A percentile compares a stretch with the other conserved stretches of the same genome.
Evolutionary conservation across 2,797 vertebrate genomes (phyloP).

Genomic region (Ceyx erithaca): DNA sequence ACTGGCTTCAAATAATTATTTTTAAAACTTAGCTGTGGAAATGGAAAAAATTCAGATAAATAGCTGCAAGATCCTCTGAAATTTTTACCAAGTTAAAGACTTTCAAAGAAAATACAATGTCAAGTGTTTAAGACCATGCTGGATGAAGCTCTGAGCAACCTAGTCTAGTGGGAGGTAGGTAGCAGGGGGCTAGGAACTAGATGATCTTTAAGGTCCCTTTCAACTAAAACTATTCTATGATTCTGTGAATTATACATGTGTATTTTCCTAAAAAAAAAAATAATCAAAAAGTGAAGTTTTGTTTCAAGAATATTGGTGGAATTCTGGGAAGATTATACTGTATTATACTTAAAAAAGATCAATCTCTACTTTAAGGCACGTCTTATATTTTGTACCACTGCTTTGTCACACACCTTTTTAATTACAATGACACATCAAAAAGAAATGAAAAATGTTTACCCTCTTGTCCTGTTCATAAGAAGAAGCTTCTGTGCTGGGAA

Average conservation of each 20-base stretch:
- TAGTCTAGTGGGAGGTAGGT: no score
- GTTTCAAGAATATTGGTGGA: background rate
- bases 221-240: no score
- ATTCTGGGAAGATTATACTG: background rate
- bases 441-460: conserved; percentile 77
- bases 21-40: background rate
- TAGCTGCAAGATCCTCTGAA: background rate
- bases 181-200: no score
- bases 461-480: conserved; percentile 96
- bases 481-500: conserved; percentile 92
- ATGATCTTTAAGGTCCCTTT: no score
- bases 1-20: background rate
- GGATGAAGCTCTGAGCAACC: no score
- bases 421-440: background rate
- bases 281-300: background rate
- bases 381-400: background rate
- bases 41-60: background rate
- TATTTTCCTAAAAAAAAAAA: background rate
- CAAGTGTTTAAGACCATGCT: no score
- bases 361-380: background rate
- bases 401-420: background rate
- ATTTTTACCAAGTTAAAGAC: background rate
- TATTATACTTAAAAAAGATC: background rate
- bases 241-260: background rate
- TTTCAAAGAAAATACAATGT: background rate